Percentiles rank a stretch among this genome's conserved stretches.
phyloP scores from a whole-genome alignment of 2,113 vertebrate species.

The Bostrychus sinensis region DNA sequence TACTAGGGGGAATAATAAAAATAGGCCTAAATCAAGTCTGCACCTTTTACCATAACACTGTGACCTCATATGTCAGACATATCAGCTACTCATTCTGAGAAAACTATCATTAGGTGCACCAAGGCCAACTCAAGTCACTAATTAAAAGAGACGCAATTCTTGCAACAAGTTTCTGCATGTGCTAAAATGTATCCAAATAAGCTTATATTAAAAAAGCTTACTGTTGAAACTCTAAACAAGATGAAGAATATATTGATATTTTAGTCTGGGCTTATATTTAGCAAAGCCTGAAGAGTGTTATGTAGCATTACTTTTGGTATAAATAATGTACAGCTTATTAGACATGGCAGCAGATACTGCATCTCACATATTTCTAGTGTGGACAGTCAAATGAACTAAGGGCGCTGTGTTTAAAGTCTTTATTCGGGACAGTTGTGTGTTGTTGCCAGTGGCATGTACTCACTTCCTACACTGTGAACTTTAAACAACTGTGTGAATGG shows the following conservation, averaged over 20 bases:
- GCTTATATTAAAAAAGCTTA: background rate
- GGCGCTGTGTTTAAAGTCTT: background rate
- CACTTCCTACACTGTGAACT: conserved; percentile 51
- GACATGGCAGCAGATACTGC: too few species aligned
- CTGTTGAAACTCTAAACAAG: too few species aligned
- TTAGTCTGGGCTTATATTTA: too few species aligned
- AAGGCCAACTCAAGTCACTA: background rate
- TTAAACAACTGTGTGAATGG: conserved; percentile 48
- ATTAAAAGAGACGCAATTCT: background rate
- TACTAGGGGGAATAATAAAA: background rate
- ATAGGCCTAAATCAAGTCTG: background rate
- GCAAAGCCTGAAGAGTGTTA: too few species aligned
- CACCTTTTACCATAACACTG: background rate
- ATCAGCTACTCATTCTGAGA: conserved; percentile 9
- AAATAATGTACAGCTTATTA: too few species aligned
- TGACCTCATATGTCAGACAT: background rate
- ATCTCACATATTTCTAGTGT: too few species aligned
- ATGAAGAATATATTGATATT: too few species aligned
- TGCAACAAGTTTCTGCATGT: too few species aligned
- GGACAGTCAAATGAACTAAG: background rate
- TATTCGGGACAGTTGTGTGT: background rate
- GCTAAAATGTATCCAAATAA: too few species aligned
- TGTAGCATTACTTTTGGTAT: too few species aligned
- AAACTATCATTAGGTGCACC: conserved; percentile 5
- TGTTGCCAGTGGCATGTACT: conserved; percentile 1